Conservation (phyloP, 2,888 invertebrate genomes). For the Drosophila kanekoi region DNA sequence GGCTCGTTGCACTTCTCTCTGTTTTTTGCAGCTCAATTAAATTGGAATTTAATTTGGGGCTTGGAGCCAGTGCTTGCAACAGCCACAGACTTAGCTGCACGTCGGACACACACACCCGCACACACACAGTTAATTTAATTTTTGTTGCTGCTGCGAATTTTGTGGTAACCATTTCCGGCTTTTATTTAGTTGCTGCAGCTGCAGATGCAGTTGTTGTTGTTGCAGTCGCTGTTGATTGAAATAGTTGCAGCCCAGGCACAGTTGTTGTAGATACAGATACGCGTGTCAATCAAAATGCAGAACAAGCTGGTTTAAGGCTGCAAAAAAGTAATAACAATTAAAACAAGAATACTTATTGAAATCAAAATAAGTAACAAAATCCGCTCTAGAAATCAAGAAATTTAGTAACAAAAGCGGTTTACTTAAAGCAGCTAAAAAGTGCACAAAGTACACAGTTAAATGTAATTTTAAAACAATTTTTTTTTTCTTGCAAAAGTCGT, state of each 20-base stretch:
- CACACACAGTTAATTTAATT: conserved; percentile 69
- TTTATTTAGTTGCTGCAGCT: conserved; percentile 22
- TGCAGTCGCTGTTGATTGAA: conserved; percentile 19
- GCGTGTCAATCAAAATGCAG: conserved; percentile 74
- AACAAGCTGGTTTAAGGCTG: conserved; percentile 48
- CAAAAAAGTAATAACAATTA: conserved; percentile 5
- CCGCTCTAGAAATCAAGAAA: conserved; percentile 8
- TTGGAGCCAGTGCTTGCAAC: conserved; percentile 50
- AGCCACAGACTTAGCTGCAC: conserved; percentile 42
- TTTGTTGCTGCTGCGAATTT: conserved; percentile 67
- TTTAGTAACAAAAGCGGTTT: conserved; percentile 2
- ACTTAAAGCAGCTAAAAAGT: conserved; percentile 10
- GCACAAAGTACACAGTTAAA: conserved; percentile 62
- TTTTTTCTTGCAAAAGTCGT: conserved; percentile 26
- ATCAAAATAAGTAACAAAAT: conserved; percentile 1
- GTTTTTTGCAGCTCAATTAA: conserved; percentile 81
- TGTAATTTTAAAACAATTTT: conserved; percentile 35
- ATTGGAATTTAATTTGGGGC: conserved; percentile 80
- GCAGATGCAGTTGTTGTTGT: conserved; percentile 24
- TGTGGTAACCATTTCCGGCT: conserved; percentile 44
- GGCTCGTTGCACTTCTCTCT: conserved; percentile 26
- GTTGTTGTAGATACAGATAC: conserved; percentile 39
- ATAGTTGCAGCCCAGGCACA: conserved; percentile 1
- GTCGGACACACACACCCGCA: conserved; percentile 20
- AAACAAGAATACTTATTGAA: conserved; percentile 6